Evolutionary conservation across 1,140 invertebrate genomes (phyloP).

Genomic region (Rhopalosiphum padi): DNA sequence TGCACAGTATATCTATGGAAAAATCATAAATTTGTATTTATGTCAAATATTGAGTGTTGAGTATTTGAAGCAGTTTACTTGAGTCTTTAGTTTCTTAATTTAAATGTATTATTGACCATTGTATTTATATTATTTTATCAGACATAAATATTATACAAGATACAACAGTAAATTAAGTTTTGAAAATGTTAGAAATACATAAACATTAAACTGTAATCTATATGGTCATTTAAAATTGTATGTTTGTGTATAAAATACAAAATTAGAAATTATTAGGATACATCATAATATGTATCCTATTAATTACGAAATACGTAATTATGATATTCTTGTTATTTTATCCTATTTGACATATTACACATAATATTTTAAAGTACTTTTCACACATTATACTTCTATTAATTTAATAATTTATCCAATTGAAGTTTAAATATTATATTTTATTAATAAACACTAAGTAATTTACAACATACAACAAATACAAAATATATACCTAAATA

Average conservation of each 20-base stretch:
- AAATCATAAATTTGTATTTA: background rate
- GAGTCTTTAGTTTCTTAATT: background rate
- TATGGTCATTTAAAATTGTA: background rate
- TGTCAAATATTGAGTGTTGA: background rate
- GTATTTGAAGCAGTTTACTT: background rate
- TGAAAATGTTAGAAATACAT: background rate
- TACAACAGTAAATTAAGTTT: background rate
- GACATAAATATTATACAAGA: background rate
- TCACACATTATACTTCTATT: background rate
- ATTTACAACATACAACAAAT: constrained; percentile 57
- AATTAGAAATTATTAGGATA: background rate
- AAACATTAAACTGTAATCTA: background rate
- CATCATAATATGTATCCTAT: background rate
- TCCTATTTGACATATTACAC: background rate
- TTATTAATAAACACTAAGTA: constrained; percentile 34
- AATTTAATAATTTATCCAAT: background rate
- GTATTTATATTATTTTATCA: background rate
- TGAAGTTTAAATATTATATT: background rate
- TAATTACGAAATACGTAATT: background rate
- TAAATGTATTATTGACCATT: background rate
- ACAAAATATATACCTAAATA: constrained; percentile 38
- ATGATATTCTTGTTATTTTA: background rate
- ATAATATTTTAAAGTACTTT: background rate
- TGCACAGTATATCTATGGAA: no score
- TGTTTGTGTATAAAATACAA: background rate